Conservation (phyloP, 2,113 vertebrate species). For the Noctilio leporinus region DNA sequence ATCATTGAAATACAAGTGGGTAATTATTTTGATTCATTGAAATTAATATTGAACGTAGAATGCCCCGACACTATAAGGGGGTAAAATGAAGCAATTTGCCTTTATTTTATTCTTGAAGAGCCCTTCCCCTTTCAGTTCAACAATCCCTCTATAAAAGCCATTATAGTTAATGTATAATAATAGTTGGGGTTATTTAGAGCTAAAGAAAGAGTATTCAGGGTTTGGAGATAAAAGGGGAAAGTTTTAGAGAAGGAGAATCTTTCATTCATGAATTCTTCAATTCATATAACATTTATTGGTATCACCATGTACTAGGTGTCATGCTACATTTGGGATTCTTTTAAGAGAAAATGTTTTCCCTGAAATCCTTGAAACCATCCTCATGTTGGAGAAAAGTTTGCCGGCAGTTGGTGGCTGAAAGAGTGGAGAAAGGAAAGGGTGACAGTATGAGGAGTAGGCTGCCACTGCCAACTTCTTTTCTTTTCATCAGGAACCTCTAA, state of each 20-base stretch:
- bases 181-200: neutral
- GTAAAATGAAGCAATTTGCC: neutral
- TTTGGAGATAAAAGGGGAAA: neutral
- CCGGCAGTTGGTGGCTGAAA: neutral
- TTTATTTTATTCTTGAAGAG: neutral
- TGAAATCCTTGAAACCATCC: neutral
- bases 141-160: neutral
- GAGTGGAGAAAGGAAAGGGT: neutral
- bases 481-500: neutral
- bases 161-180: neutral
- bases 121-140: neutral
- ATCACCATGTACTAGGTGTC: neutral
- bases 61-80: neutral
- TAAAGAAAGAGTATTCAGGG: neutral
- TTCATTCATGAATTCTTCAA: neutral
- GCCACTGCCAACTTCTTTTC: neutral
- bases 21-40: slow-evolving; percentile 15
- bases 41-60: neutral
- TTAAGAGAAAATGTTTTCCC: neutral
- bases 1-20: neutral
- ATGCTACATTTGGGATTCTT: neutral
- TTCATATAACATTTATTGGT: neutral
- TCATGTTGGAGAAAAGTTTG: neutral
- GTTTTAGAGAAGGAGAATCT: neutral
- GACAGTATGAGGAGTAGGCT: neutral